These are phyloP conservation scores for Vanacampus margaritifer DNA, from an alignment of 2,113 vertebrate genomes.

Conservation along the genomic window DNA sequence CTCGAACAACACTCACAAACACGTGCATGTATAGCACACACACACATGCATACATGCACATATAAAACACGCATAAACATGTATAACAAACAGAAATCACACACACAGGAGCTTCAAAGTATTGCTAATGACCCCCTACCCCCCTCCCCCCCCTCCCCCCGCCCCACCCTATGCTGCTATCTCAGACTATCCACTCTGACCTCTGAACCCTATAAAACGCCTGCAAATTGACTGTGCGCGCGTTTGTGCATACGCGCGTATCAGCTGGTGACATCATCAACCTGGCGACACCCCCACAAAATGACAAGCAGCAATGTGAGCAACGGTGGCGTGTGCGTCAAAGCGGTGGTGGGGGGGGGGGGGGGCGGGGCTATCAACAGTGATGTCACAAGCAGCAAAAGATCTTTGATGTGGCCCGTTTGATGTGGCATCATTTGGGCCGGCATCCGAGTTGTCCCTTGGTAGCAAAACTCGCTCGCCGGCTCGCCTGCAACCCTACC, in stretches of 20 bases:
- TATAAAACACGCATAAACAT: too few species aligned
- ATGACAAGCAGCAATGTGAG: neutral
- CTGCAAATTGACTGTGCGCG: conserved; percentile 19
- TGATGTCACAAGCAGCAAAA: conserved; percentile 44
- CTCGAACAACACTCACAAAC: too few species aligned
- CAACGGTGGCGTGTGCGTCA: conserved; percentile 3
- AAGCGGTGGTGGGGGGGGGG: conserved; percentile 31
- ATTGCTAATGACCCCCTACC: conserved; percentile 22
- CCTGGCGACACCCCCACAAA: neutral
- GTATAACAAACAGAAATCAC: too few species aligned
- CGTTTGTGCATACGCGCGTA: neutral
- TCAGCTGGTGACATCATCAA: neutral
- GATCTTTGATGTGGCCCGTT: conserved; percentile 65
- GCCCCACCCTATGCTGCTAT: conserved; percentile 22
- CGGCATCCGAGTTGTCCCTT: conserved; percentile 67
- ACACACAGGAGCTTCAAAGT: conserved; percentile 42
- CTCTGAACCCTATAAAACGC: conserved; percentile 39
- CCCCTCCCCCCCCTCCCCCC: too few species aligned
- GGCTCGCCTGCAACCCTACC: conserved; percentile 15
- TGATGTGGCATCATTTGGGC: conserved; percentile 70
- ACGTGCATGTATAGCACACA: neutral
- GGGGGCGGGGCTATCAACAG: conserved; percentile 34
- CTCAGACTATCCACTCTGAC: conserved; percentile 51
- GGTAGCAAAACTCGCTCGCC: conserved; percentile 39
- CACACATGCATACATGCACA: neutral